Conservation (phyloP, 37 sponge, comb jelly and placozoan species). For the Ianthella basta region DNA sequence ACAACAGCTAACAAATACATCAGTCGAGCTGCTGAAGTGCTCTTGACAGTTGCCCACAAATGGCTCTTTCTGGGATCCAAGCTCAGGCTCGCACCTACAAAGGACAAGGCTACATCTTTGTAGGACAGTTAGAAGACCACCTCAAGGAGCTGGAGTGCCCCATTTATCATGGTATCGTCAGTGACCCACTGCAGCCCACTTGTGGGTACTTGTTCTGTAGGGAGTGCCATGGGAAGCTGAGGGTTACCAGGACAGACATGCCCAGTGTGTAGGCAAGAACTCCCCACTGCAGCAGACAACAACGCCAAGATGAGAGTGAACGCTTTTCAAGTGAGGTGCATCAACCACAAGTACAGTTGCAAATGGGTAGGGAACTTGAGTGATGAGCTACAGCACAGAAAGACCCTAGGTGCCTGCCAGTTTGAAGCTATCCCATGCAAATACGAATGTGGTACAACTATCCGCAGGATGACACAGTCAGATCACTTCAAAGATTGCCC, state of each 20-base stretch:
- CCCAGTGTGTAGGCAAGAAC: background rate
- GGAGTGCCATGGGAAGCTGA: background rate
- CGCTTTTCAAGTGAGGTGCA: background rate
- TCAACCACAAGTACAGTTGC: background rate
- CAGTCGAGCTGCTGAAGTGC: no score
- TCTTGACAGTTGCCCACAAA: no score
- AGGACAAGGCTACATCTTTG: background rate
- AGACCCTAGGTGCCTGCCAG: background rate
- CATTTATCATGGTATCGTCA: background rate
- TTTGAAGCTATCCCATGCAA: background rate
- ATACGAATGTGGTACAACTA: background rate
- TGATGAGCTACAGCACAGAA: background rate
- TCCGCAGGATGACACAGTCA: background rate
- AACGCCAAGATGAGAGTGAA: background rate
- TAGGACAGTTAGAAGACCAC: background rate
- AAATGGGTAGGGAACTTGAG: background rate
- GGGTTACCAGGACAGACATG: background rate
- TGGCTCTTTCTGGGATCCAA: background rate
- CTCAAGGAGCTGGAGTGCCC: conserved; percentile 1
- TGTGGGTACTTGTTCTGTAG: conserved; percentile 27
- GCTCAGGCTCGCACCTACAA: background rate
- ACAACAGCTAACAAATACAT: no score
- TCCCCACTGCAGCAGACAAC: background rate
- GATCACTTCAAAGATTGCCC: background rate
- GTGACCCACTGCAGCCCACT: conserved; percentile 9